Percentiles rank a stretch among this genome's conserved stretches.
These are phyloP conservation scores for Aix galericulata DNA, from an alignment of 2,113 vertebrate genomes.

Conservation along the genomic window DNA sequence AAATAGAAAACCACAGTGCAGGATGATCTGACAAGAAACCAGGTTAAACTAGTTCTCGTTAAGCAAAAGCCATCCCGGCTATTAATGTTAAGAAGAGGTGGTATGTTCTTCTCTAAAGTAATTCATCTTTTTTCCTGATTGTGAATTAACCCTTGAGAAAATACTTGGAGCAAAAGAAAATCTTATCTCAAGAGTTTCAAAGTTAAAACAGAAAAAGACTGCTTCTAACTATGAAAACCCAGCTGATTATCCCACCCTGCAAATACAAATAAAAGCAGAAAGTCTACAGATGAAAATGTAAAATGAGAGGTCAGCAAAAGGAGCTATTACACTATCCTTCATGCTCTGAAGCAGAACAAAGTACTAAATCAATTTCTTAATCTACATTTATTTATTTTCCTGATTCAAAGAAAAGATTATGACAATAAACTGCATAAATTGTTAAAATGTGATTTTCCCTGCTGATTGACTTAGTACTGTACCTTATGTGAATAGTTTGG, in stretches of 20 bases:
- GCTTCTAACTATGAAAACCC: not conserved
- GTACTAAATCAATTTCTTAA: not conserved
- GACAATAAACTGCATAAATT: not conserved
- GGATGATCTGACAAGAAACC: not conserved
- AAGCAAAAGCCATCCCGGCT: not conserved
- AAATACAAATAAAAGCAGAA: not conserved
- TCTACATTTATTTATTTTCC: not conserved
- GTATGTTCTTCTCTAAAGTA: not conserved
- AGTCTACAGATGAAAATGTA: not conserved
- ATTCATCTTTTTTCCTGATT: not conserved
- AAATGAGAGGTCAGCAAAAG: not conserved
- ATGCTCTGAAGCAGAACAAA: not conserved
- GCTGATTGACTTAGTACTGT: not conserved
- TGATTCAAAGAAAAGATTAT: not conserved
- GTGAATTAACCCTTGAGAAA: not conserved
- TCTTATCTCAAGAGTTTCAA: not conserved
- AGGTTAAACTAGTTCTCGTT: not conserved
- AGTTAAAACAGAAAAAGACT: not conserved
- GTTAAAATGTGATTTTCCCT: not conserved
- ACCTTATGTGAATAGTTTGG: not conserved
- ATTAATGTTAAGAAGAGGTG: not conserved
- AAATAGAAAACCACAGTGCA: not conserved
- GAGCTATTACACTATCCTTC: not conserved
- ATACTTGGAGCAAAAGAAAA: not conserved
- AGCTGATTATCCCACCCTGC: not conserved